These are phyloP conservation scores for Drosophila micromelanica DNA, from an alignment of 1,140 invertebrate species.

Conservation along the genomic window DNA sequence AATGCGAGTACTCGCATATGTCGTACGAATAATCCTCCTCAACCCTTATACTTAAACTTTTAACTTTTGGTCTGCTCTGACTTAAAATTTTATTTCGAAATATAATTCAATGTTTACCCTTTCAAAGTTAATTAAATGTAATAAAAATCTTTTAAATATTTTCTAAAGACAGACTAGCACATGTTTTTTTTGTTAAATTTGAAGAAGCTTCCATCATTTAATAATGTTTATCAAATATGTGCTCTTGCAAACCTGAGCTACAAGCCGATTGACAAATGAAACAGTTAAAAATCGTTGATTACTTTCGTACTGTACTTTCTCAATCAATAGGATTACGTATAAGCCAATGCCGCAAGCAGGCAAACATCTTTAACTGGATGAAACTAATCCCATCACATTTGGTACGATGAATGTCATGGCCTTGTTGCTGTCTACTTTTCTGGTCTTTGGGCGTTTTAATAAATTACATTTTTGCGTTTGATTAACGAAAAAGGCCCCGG, in stretches of 20 bases:
- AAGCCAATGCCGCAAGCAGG: constrained; percentile 1
- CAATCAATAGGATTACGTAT: constrained; percentile 21
- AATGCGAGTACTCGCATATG: constrained; percentile 3
- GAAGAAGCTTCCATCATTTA: too few species aligned
- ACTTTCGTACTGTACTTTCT: neutral
- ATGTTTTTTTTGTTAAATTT: too few species aligned
- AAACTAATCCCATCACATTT: constrained; percentile 58
- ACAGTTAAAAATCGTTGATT: neutral
- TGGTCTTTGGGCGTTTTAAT: constrained; percentile 62
- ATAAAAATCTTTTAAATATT: too few species aligned
- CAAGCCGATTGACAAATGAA: neutral
- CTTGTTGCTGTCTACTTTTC: constrained; percentile 13
- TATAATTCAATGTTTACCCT: neutral
- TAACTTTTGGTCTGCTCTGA: neutral
- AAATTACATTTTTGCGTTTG: constrained; percentile 62
- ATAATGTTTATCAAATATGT: too few species aligned
- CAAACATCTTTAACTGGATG: constrained; percentile 41
- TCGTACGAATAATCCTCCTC: too few species aligned
- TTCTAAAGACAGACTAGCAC: too few species aligned
- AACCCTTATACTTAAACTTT: neutral
- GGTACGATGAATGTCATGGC: constrained; percentile 5
- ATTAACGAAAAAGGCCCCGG: constrained; percentile 49
- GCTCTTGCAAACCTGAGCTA: neutral
- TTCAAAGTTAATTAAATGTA: too few species aligned
- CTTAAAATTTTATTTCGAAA: neutral